A percentile compares a stretch with the other conserved stretches of the same genome.
These are phyloP conservation scores for Camponotus pennsylvanicus DNA, from an alignment of 1,140 invertebrate genomes.

Conservation along the genomic window DNA sequence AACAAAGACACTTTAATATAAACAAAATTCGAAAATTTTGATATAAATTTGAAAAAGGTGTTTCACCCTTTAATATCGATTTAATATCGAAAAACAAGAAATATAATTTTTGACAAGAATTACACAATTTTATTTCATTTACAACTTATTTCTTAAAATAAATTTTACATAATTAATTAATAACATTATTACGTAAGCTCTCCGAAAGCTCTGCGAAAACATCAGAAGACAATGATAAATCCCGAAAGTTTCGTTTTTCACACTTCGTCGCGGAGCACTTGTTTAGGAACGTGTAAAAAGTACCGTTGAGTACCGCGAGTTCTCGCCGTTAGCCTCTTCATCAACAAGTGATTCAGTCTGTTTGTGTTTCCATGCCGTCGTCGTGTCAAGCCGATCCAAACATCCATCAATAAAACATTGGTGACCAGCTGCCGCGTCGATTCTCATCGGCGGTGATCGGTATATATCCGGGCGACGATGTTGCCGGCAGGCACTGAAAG, in stretches of 20 bases:
- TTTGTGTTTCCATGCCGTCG: neutral
- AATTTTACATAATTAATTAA: too few relatives aligned
- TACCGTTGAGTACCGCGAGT: neutral
- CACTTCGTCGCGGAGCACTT: constrained; percentile 25
- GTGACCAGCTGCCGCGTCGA: constrained; percentile 71
- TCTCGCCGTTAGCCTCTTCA: constrained; percentile 9
- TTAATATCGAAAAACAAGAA: too few relatives aligned
- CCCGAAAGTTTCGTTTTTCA: neutral
- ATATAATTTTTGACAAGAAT: too few relatives aligned
- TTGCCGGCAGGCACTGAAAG: constrained; percentile 91
- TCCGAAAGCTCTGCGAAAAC: neutral
- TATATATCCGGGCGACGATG: constrained; percentile 73
- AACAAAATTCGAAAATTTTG: too few relatives aligned
- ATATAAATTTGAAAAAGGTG: too few relatives aligned
- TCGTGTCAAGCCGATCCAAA: neutral
- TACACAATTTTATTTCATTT: too few relatives aligned
- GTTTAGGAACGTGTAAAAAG: constrained; percentile 41
- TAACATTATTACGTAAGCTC: neutral
- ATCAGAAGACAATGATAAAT: neutral
- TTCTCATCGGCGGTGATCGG: constrained; percentile 68
- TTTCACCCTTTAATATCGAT: too few relatives aligned
- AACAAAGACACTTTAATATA: too few relatives aligned
- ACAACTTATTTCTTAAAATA: too few relatives aligned
- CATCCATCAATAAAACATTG: constrained; percentile 78
- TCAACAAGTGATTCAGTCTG: constrained; percentile 12